Percentiles rank a stretch among this genome's conserved stretches.
phyloP scores from a whole-genome alignment of 1,140 invertebrate genomes.

The Steinernema feltiae region DNA sequence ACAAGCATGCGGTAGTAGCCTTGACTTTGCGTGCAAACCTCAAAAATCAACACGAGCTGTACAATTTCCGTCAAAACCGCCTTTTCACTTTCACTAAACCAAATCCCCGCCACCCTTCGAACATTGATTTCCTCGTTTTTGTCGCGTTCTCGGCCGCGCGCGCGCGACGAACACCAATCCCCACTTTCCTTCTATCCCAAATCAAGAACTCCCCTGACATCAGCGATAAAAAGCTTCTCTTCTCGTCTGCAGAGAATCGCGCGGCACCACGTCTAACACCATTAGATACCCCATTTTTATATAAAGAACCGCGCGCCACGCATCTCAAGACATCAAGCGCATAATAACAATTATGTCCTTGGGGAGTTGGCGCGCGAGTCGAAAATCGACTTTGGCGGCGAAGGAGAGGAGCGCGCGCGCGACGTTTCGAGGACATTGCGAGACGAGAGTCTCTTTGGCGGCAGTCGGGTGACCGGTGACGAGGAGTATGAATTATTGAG shows the following conservation, averaged over 20 bases:
- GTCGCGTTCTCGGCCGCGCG: too few relatives aligned
- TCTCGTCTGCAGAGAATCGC: too few relatives aligned
- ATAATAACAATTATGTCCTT: conserved; percentile 10
- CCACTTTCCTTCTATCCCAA: too few relatives aligned
- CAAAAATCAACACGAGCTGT: neutral
- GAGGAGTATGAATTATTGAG: neutral
- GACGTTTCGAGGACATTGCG: neutral
- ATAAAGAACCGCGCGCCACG: neutral
- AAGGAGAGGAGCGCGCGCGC: neutral
- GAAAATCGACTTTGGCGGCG: neutral
- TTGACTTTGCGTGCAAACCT: too few relatives aligned
- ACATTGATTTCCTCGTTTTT: conserved; percentile 11
- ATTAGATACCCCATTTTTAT: conserved; percentile 15
- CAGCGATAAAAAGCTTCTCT: neutral
- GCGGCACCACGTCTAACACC: too few relatives aligned
- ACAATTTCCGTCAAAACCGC: too few relatives aligned
- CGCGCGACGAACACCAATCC: too few relatives aligned
- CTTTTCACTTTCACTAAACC: too few relatives aligned
- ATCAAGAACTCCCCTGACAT: conserved; percentile 4
- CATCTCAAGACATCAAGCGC: conserved; percentile 6
- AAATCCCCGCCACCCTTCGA: neutral
- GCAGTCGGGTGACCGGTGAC: neutral
- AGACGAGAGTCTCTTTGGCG: neutral
- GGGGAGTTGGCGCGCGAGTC: neutral
- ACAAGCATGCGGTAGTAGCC: too few relatives aligned